Percentiles rank a stretch among this genome's conserved stretches.
Conservation (phyloP, 1,140 invertebrate genomes). For the Papilio aristodemus region DNA sequence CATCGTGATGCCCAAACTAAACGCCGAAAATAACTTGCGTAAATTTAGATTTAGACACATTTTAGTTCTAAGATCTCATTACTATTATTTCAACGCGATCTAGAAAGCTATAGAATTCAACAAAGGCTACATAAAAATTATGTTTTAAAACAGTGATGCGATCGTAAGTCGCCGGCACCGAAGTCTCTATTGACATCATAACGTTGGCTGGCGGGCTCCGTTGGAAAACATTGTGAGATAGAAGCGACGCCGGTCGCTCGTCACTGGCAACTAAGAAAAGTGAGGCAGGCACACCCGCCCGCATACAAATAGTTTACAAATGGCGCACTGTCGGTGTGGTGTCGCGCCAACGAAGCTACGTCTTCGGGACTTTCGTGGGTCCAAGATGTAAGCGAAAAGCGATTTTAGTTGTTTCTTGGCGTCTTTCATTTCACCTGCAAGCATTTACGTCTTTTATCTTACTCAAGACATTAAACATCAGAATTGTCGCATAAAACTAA, state of each 20-base stretch:
- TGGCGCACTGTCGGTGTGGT: conserved; percentile 50
- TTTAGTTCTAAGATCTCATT: not conserved
- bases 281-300: conserved; percentile 56
- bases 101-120: no score
- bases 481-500: no score
- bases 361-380: conserved; percentile 28
- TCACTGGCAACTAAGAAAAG: conserved; percentile 71
- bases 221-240: conserved; percentile 38
- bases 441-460: no score
- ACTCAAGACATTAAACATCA: no score
- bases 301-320: conserved; percentile 77
- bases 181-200: conserved; percentile 26
- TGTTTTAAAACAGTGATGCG: not conserved
- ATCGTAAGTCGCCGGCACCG: not conserved
- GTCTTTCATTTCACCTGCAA: no score
- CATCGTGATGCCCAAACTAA: no score
- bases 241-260: conserved; percentile 46
- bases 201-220: conserved; percentile 24
- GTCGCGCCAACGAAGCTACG: conserved; percentile 42
- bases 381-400: conserved; percentile 34
- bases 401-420: conserved; percentile 7
- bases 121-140: not conserved
- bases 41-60: not conserved
- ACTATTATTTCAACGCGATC: no score
- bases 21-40: no score